phyloP scores from a whole-genome alignment of 2,113 vertebrate species.

The Terrapene triunguis region DNA sequence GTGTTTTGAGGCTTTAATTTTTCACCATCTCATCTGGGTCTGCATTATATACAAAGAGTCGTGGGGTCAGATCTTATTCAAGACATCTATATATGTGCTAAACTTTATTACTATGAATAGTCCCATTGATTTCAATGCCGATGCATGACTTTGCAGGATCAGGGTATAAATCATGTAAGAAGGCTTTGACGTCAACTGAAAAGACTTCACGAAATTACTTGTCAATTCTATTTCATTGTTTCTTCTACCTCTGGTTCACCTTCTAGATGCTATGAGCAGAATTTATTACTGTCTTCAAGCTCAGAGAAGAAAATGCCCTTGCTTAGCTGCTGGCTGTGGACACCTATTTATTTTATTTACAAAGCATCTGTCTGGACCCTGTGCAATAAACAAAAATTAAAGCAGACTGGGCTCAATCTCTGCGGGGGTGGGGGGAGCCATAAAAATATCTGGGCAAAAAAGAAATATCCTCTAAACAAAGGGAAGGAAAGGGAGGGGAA shows the following conservation, averaged over 20 bases:
- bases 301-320: background rate
- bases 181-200: background rate
- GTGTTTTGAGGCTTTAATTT: background rate
- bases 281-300: background rate
- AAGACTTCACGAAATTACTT: background rate
- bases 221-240: rapidly evolving
- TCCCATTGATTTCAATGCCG: background rate
- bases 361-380: rapidly evolving
- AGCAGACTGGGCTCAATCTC: background rate
- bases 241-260: conserved; percentile 5
- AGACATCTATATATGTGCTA: background rate
- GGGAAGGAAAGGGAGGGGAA: background rate
- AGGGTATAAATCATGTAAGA: rapidly evolving
- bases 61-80: background rate
- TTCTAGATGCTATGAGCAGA: rapidly evolving
- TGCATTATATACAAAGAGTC: background rate
- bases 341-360: background rate
- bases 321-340: background rate
- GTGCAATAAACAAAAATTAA: background rate
- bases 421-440: background rate
- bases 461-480: background rate
- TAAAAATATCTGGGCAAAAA: background rate
- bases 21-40: background rate
- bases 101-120: background rate
- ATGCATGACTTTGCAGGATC: background rate